Evolutionary conservation across 1,140 invertebrate species (phyloP).

Genomic region (Copidosoma floridanum): DNA sequence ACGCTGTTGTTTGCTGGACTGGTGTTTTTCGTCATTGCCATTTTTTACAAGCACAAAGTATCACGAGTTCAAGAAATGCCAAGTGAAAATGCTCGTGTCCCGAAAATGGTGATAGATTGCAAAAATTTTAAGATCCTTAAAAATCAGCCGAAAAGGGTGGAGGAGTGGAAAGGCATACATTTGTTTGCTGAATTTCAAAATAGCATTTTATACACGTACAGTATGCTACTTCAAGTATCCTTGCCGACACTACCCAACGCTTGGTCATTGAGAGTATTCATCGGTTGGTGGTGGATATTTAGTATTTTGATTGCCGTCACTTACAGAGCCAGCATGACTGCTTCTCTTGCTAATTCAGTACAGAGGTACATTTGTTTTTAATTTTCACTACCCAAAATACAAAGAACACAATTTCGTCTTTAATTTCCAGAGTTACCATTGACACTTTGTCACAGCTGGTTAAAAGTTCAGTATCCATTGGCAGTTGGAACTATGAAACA

Average conservation of each 20-base stretch:
- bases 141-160: slow-evolving; percentile 36
- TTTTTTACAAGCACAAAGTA: slow-evolving; percentile 45
- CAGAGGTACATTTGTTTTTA: slow-evolving; percentile 59
- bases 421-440: slow-evolving; percentile 66
- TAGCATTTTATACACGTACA: slow-evolving; percentile 74
- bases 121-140: not conserved
- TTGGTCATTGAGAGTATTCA: slow-evolving; percentile 75
- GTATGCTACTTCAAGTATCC: slow-evolving; percentile 76
- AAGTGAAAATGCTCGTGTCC: slow-evolving; percentile 3
- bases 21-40: slow-evolving; percentile 60
- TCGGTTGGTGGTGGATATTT: slow-evolving; percentile 84
- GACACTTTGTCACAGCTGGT: slow-evolving; percentile 70
- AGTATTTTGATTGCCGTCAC: slow-evolving; percentile 73
- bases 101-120: slow-evolving; percentile 27
- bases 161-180: slow-evolving; percentile 57
- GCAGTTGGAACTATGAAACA: slow-evolving; percentile 69
- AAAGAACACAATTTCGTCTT: slow-evolving; percentile 6
- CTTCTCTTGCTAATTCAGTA: slow-evolving; percentile 73
- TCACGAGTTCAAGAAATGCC: slow-evolving; percentile 21
- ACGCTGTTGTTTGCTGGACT: slow-evolving; percentile 61
- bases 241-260: slow-evolving; percentile 70
- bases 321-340: slow-evolving; percentile 80
- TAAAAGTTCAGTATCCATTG: slow-evolving; percentile 62
- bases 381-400: too few relatives aligned
- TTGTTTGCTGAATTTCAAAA: slow-evolving; percentile 70